These are phyloP conservation scores for Deroplatys truncata DNA, from an alignment of 2,888 invertebrate genomes.

Conservation along the genomic window DNA sequence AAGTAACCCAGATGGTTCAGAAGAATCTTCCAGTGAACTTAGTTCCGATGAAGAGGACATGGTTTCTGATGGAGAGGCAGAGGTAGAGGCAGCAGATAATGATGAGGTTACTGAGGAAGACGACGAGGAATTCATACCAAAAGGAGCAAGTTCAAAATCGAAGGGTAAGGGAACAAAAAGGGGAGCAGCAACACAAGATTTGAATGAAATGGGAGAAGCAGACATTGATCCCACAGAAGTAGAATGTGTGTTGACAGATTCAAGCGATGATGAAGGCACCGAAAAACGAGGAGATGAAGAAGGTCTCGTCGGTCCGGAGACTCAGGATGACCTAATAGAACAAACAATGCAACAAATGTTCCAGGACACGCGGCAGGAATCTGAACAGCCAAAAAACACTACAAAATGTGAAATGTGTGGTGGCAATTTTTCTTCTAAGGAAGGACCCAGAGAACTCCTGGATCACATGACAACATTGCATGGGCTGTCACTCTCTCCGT, in stretches of 20 bases:
- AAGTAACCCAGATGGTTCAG: not conserved
- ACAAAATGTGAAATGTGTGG: conserved; percentile 51
- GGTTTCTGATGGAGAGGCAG: conserved; percentile 19
- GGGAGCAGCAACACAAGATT: not conserved
- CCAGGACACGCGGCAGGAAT: not conserved
- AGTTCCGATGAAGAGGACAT: conserved; percentile 16
- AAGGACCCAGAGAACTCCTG: conserved; percentile 39
- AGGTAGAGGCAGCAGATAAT: conserved; percentile 20
- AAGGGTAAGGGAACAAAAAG: not conserved
- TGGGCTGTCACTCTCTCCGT: conserved; percentile 20
- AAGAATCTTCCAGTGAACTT: conserved; percentile 21
- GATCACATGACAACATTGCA: conserved; percentile 28
- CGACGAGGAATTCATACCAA: conserved; percentile 16
- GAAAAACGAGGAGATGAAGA: not conserved
- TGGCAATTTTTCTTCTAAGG: conserved; percentile 47
- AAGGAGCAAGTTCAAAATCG: conserved; percentile 1
- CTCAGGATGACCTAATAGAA: conserved; percentile 5
- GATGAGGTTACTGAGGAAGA: conserved; percentile 27
- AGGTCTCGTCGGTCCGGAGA: not conserved
- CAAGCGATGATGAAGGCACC: conserved; percentile 43
- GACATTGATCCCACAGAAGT: conserved; percentile 44
- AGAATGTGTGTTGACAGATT: conserved; percentile 47
- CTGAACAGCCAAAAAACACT: not conserved
- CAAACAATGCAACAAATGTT: conserved; percentile 12
- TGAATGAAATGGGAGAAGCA: conserved; percentile 22